Conservation (phyloP, 1,140 invertebrate species). For the Proctacanthus coquilletti region DNA sequence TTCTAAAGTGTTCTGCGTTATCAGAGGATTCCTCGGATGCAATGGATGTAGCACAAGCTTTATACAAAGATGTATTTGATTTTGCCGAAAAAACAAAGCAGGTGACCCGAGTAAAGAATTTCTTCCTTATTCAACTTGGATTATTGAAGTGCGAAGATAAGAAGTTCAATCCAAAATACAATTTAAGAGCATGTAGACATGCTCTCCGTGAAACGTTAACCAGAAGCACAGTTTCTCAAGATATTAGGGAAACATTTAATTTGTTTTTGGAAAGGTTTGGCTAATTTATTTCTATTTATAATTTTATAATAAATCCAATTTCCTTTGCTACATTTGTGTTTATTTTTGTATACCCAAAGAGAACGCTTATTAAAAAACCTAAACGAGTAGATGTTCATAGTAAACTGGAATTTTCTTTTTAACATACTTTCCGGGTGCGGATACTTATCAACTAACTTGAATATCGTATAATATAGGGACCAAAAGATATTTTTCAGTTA, state of each 20-base stretch:
- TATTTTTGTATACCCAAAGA: no score
- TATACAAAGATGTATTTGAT: conserved; percentile 43
- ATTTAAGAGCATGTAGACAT: conserved; percentile 41
- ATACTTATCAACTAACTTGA: no score
- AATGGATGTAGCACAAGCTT: conserved; percentile 34
- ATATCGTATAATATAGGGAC: no score
- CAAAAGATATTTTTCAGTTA: no score
- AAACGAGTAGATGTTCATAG: no score
- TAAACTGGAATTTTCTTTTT: no score
- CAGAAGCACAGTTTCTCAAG: conserved; percentile 34
- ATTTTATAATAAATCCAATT: no score
- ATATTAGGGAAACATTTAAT: conserved; percentile 37
- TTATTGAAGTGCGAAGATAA: conserved; percentile 51
- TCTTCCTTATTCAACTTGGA: conserved; percentile 47
- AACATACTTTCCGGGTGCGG: no score
- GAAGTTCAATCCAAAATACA: conserved; percentile 36
- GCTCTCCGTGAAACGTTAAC: conserved; percentile 36
- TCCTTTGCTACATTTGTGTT: no score
- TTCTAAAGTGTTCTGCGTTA: conserved; percentile 44
- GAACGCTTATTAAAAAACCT: no score
- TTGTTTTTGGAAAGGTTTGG: conserved; percentile 37
- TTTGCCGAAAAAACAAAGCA: conserved; percentile 33
- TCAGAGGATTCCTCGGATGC: conserved; percentile 35
- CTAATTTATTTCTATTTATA: no score
- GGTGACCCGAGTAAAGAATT: conserved; percentile 41